phyloP scores from a whole-genome alignment of 1,140 invertebrate species.

The Akabosia matsudoensis region DNA sequence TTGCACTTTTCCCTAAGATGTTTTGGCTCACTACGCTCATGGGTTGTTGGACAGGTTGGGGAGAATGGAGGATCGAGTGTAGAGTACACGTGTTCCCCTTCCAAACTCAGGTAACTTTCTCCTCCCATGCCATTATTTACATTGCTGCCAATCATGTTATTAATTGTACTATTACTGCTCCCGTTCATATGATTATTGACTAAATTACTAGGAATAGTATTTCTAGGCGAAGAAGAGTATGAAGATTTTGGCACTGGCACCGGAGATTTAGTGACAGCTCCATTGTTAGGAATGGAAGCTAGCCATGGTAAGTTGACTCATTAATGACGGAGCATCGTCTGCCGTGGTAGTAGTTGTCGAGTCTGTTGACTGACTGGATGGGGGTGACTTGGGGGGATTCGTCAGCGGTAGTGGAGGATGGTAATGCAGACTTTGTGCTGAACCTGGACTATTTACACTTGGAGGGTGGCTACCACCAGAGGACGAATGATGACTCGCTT shows the following conservation, averaged over 20 bases:
- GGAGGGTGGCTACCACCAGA: not conserved
- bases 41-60: constrained; percentile 24
- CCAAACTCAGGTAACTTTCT: constrained; percentile 44
- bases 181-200: not conserved
- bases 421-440: constrained; percentile 15
- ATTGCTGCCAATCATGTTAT: constrained; percentile 10
- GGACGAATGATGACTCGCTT: not conserved
- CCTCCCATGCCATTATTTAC: constrained; percentile 23
- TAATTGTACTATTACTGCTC: not conserved
- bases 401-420: constrained; percentile 20
- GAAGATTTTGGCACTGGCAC: constrained; percentile 40
- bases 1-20: not conserved
- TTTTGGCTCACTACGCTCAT: constrained; percentile 9
- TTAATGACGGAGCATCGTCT: not conserved
- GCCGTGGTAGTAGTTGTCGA: constrained; percentile 28
- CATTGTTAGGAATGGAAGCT: not conserved
- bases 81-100: constrained; percentile 46
- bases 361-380: constrained; percentile 39
- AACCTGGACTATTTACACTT: constrained; percentile 7
- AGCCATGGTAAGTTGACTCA: constrained; percentile 4
- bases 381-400: constrained; percentile 12
- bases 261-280: constrained; percentile 18
- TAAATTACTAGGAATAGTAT: not conserved
- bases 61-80: constrained; percentile 45
- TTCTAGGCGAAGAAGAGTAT: constrained; percentile 14